Base-by-base conservation (phyloP, 2,888 invertebrate genomes). In the Piscicola geometra region DNA sequence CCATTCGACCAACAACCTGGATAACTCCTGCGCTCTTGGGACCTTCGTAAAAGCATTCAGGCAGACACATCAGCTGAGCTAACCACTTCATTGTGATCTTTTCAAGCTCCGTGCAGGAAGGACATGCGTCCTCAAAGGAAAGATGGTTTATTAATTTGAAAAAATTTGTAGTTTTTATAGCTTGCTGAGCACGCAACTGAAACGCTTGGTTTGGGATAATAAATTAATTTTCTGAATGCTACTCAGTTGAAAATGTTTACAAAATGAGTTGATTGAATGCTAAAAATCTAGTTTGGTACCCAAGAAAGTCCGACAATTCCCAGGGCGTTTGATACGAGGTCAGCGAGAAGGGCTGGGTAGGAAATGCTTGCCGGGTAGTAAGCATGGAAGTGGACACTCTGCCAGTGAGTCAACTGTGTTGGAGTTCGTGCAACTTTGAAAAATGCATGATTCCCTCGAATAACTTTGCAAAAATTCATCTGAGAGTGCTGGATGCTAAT, bases 21-120 rank as follows among this genome's bases (percentile, higher is more conserved):
- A 79, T 79, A 36, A 79, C 78, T 35, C 80, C 79, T 18, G 83
- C 83, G 2, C 84, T 83, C 30, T 79, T 78, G 0, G 82, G 82
- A 9, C 79, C 79, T 68, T 82, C 82, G 71, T 96, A 87, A 86
- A 96, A 96, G 80, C 90, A 90, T 28, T 90, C 88, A 0, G 97
- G 96, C 3, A 97, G 87, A 0, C 91, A 91, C 75, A 97, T 84
- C 91, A 95, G 92, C 87, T 94, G 93, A 66, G 93, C 96, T 80
- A 97, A 86, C 97, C 96, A 97, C 86, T 97, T 94, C 83, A 96
- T 86, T 91, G 94, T 94, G 32, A 93, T 91, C 0, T 95, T 94
- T 86, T 96, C 96, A 76, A 97, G 87, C 85, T 97, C 96, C 0
- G 96, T 96, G 84, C 95, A 96, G 0, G 95, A 94, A 0, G 96